Base-by-base conservation (phyloP, 2,113 vertebrate species). In the Tinamus guttatus region DNA sequence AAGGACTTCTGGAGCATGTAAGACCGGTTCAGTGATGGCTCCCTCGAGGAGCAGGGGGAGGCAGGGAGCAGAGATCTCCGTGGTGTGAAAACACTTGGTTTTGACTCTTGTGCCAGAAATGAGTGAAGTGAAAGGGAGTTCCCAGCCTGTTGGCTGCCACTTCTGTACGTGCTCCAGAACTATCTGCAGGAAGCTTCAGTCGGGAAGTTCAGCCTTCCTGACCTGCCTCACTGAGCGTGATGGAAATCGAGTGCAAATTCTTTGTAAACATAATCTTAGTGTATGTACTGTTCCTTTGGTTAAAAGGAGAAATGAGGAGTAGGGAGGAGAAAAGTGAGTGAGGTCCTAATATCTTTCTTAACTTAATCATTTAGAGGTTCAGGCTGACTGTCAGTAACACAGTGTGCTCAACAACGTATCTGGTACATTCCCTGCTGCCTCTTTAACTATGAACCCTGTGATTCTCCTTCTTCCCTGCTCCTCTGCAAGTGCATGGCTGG, bases 151-250 rank as follows among this genome's bases (percentile, higher is more conserved):
- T 85, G 85, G 18, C 87, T 80, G 67, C 59, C 34, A 34, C 89
- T 91, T 90, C 54, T 85, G 52, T 87, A 10, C 0, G 0, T 65
- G 27, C 28, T 77, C 43, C 85, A 80, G 43, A 47, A 69, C 18
- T n/a, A 47, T 79, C 75, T 80, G 49, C 85, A 87, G 79, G 85
- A 96, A 93, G 59, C 20, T 90, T 80, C 67, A 77, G 2, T 81
- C 41, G 52, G 71, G 89, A 91, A 89, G 43, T 69, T 52, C n/a
- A 69, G 59, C 58, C 49, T 94, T 93, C 90, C 85, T 94, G 85
- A 78, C 32, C 59, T 81, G 47, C 25, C 21, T 89, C 2, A 2
- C 52, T 84, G 38, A n/a, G 19, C 18, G 47, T 63, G 65, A 0
- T 13, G 87, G 63, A 76, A 76, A 52, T 20, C 34, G n/a, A 73